These are phyloP conservation scores for Hypotaenidia okinawae DNA, from an alignment of 2,797 vertebrate genomes.

Conservation along the genomic window DNA sequence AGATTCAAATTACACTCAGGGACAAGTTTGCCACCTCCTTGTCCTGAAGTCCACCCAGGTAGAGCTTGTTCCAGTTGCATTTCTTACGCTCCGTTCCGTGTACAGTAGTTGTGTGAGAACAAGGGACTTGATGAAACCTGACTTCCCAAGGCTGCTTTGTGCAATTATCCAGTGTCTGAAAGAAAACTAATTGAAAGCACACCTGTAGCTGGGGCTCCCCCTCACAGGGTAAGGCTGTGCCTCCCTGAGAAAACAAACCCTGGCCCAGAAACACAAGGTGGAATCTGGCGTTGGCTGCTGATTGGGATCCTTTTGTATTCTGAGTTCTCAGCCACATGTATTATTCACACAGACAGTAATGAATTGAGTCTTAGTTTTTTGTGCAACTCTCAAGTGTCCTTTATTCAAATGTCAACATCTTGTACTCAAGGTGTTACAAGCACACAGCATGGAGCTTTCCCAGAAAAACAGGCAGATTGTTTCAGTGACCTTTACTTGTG, in stretches of 20 bases:
- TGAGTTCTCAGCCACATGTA: background rate
- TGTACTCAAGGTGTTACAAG: conserved; percentile 63
- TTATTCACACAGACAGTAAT: conserved; percentile 6
- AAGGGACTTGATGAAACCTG: background rate
- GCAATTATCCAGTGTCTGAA: background rate
- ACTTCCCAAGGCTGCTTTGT: background rate
- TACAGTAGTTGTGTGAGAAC: background rate
- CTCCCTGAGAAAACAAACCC: background rate
- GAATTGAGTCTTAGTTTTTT: conserved; percentile 17
- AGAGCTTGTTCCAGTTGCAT: background rate
- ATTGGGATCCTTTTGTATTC: background rate
- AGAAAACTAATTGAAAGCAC: background rate
- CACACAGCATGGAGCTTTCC: background rate
- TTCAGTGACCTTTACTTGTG: conserved; percentile 54
- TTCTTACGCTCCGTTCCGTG: background rate
- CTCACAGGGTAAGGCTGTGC: background rate
- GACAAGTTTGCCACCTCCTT: background rate
- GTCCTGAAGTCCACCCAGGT: background rate
- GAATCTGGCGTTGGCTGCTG: background rate
- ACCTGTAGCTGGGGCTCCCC: background rate
- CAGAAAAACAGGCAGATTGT: conserved; percentile 63
- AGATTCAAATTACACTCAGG: background rate
- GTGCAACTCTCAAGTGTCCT: conserved; percentile 52
- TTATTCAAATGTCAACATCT: conserved; percentile 71
- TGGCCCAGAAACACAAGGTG: background rate